phyloP scores from a whole-genome alignment of 2,888 invertebrate species.

The Brenthis daphne region DNA sequence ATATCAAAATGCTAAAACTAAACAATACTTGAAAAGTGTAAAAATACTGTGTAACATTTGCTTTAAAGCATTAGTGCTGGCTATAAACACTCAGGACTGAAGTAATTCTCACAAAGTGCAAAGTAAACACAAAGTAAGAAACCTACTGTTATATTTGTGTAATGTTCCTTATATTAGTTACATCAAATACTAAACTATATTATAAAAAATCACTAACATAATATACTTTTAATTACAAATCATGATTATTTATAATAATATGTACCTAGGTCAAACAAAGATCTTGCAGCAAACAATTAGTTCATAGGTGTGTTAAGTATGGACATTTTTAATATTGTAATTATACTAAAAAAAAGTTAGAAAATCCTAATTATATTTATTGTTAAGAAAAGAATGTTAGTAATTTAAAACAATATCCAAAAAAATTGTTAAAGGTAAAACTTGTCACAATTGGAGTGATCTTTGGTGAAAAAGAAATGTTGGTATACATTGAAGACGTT shows the following conservation, averaged over 20 bases:
- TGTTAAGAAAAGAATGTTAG: conserved; percentile 2
- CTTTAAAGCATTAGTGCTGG: conserved; percentile 1
- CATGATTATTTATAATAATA: no score
- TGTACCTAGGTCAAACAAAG: neutral
- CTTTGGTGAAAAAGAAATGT: conserved; percentile 66
- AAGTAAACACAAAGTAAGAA: conserved; percentile 4
- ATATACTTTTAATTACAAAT: no score
- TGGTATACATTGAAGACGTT: conserved; percentile 35
- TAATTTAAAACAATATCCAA: conserved; percentile 12
- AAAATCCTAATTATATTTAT: neutral
- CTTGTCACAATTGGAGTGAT: conserved; percentile 43
- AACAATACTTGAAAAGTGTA: neutral
- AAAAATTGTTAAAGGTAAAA: conserved; percentile 5
- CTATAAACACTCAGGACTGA: neutral
- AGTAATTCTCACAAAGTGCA: conserved; percentile 13
- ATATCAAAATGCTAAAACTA: conserved; percentile 4
- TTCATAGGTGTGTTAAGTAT: neutral
- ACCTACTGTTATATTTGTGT: conserved; percentile 1
- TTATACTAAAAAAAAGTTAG: neutral
- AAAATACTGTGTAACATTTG: conserved; percentile 6
- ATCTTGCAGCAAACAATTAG: neutral
- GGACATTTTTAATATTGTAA: conserved; percentile 6
- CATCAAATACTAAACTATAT: conserved; percentile 3
- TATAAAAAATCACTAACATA: neutral
- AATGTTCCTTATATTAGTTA: conserved; percentile 5